Conservation (phyloP, 2,113 vertebrate genomes). For the Melanotaenia duboulayi region DNA sequence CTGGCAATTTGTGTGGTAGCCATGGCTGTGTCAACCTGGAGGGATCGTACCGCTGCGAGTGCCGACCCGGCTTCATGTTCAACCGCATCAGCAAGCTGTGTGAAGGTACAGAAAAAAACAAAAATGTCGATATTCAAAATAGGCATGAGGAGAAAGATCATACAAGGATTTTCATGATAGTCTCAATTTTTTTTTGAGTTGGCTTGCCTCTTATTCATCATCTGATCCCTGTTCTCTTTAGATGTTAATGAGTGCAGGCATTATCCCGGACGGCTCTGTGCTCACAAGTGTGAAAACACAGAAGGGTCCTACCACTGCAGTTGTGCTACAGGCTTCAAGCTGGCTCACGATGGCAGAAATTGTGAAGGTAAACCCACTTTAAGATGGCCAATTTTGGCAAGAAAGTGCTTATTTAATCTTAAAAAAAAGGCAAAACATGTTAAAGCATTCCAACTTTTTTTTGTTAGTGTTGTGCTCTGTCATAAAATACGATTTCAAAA, state of each 20-base stretch:
- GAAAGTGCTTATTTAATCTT: neutral
- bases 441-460: too few relatives aligned
- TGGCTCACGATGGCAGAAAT: conserved; percentile 85
- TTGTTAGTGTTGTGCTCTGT: too few relatives aligned
- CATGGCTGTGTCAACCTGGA: conserved; percentile 88
- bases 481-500: too few relatives aligned
- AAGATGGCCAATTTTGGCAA: neutral
- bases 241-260: conserved; percentile 91
- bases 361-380: conserved; percentile 86
- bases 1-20: conserved; percentile 84
- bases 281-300: conserved; percentile 93
- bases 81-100: conserved; percentile 87
- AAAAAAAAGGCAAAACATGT: too few relatives aligned
- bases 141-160: neutral
- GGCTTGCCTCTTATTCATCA: neutral
- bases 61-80: conserved; percentile 87
- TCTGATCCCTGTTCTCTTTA: conserved; percentile 51
- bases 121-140: too few relatives aligned
- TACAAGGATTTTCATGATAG: neutral
- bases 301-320: conserved; percentile 92
- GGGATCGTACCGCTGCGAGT: conserved; percentile 91
- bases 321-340: conserved; percentile 89
- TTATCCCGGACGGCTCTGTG: conserved; percentile 88
- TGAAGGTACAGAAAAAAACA: conserved; percentile 82
- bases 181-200: neutral